A percentile compares a stretch with the other conserved stretches of the same genome.
These are phyloP conservation scores for Bos taurus DNA, from an alignment of 2,113 vertebrate species.

Conservation along the genomic window ARS-UCD2.0 NC_037335.1:100708001-100708500, in stretches of 20 bases:
- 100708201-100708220: not conserved
- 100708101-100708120: not conserved
- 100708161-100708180: not conserved
- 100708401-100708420: not conserved
- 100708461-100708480: not conserved
- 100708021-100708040: not conserved
- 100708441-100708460: not conserved
- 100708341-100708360: not conserved
- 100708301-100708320: not conserved
- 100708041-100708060: not conserved
- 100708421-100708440: not conserved
- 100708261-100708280: not conserved
- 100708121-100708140: not conserved
- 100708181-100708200: not conserved
- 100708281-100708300: not conserved
- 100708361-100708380: not conserved
- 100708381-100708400: not conserved
- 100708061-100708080: not conserved
- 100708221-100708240: not conserved
- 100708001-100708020: not conserved
- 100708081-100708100: not conserved
- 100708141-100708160: not conserved
- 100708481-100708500: not conserved
- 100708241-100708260: not conserved
- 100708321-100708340: not conserved